Evolutionary conservation across 2,797 vertebrate genomes (phyloP).

Genomic region (Petrocephalus sullivani): DNA sequence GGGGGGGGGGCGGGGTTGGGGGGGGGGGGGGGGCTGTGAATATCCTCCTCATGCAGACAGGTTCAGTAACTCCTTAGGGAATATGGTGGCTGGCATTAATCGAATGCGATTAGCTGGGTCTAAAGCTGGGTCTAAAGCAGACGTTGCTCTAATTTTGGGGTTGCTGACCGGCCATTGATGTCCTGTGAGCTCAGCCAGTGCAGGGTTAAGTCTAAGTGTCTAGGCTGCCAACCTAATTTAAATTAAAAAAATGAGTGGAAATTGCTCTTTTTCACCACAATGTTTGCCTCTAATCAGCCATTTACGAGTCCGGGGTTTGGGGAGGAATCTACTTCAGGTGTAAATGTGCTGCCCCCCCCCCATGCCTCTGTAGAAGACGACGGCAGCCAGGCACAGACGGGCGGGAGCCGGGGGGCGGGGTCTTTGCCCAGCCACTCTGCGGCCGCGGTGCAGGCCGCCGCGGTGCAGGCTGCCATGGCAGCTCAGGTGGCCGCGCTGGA

Average conservation of each 20-base stretch:
- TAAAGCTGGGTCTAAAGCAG: not conserved
- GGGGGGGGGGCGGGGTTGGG: not conserved
- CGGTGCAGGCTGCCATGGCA: constrained; percentile 66
- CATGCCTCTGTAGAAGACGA: constrained; percentile 71
- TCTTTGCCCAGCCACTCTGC: constrained; percentile 72
- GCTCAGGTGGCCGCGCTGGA: constrained; percentile 86
- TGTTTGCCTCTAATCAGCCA: not conserved
- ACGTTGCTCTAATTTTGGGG: not conserved
- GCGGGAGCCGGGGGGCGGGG: constrained; percentile 59
- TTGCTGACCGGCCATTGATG: not conserved
- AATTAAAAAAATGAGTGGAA: not conserved
- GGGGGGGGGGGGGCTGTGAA: not conserved
- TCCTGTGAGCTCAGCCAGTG: not conserved
- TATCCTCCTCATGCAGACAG: too few relatives aligned
- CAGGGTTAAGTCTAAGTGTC: not conserved
- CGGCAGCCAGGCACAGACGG: constrained; percentile 58
- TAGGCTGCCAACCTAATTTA: not conserved
- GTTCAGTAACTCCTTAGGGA: too few relatives aligned
- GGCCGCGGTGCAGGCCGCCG: constrained; percentile 75
- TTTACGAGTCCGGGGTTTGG: not conserved
- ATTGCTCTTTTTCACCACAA: not conserved
- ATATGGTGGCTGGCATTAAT: not conserved
- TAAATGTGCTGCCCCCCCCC: constrained; percentile 5
- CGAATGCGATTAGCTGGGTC: not conserved
- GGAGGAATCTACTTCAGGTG: not conserved